Evolutionary conservation across 2,888 invertebrate species (phyloP).

Genomic region (Rotaria macrura): DNA sequence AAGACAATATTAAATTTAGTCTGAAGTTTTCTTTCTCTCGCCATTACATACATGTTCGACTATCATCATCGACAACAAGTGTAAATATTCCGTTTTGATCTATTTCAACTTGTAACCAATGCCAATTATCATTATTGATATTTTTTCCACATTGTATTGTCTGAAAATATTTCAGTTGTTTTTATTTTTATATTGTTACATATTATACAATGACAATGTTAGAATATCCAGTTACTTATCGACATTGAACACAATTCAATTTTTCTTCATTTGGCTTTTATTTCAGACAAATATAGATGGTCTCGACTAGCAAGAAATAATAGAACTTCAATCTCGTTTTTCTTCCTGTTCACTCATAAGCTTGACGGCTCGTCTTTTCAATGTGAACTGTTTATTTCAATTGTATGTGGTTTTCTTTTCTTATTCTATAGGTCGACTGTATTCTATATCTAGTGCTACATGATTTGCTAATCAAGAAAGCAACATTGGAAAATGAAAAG

Average conservation of each 20-base stretch:
- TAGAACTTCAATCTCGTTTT: not conserved
- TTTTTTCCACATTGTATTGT: not conserved
- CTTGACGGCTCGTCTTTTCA: not conserved
- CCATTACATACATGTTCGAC: constrained; percentile 21
- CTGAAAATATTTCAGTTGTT: not conserved
- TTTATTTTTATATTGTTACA: too few relatives aligned
- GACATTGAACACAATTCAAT: not conserved
- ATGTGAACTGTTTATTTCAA: not conserved
- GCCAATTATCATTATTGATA: constrained; percentile 10
- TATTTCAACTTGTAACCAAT: constrained; percentile 2
- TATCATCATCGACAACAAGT: not conserved
- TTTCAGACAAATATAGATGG: not conserved
- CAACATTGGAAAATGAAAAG: not conserved
- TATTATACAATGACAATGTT: too few relatives aligned
- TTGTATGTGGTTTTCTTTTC: not conserved
- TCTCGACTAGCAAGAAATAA: not conserved
- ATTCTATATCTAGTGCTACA: not conserved
- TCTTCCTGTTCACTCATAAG: not conserved
- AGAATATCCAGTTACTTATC: not conserved
- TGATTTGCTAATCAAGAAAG: not conserved
- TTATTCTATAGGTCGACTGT: not conserved
- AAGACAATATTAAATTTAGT: not conserved
- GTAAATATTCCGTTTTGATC: not conserved
- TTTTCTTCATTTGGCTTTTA: not conserved
- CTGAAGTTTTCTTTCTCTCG: not conserved